Evolutionary conservation across 2,113 vertebrate species (phyloP), one percentile per base, ranked within the genome.

Genomic region (Garra rufa): DNA sequence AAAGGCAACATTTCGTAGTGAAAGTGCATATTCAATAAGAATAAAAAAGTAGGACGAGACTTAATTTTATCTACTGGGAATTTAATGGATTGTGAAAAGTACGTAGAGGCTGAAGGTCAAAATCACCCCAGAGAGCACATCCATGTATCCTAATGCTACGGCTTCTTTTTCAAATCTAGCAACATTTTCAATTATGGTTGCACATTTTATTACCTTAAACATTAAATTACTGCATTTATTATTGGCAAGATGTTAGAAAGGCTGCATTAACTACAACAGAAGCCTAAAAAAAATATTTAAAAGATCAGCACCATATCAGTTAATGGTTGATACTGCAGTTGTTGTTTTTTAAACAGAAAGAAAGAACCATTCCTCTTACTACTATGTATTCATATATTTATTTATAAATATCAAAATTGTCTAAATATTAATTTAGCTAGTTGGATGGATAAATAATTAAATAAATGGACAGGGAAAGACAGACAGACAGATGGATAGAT

Each of bases 11-110:
- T 70, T 43, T 44, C 21, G 6, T 73, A 46, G 41, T 46, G 69
- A 73, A 73, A 26, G 21, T 46, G 69, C 69, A 26, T 73, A 73
- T 46, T 44, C 69, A 73, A 73, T 15, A 73, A 24, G 38, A 24
- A 43, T 28, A 19, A 13, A n/a, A 43, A 73, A 24, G 21, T 24
- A 73, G 41, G 13, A 44, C 0, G 13, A 46, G 2, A 73, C 21
- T 46, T 46, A 73, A 73, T 26, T 73, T 26, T 24, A 73, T 73
- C 69, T 73, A 44, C 21, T 44, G 69, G 69, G n/a, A 73, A 46
- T 73, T 71, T 13, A 70, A 44, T 73, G 41, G 69, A 46, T 46
- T 26, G 69, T 73, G 41, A 46, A 46, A 46, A 71, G 38, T 14
- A 71, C 1, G 69, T 7, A 14, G 69, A 73, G 41, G 6, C n/a